These are phyloP conservation scores for Scaptomyza caliginosa DNA, from an alignment of 2,888 invertebrate genomes.

Conservation along the genomic window DNA sequence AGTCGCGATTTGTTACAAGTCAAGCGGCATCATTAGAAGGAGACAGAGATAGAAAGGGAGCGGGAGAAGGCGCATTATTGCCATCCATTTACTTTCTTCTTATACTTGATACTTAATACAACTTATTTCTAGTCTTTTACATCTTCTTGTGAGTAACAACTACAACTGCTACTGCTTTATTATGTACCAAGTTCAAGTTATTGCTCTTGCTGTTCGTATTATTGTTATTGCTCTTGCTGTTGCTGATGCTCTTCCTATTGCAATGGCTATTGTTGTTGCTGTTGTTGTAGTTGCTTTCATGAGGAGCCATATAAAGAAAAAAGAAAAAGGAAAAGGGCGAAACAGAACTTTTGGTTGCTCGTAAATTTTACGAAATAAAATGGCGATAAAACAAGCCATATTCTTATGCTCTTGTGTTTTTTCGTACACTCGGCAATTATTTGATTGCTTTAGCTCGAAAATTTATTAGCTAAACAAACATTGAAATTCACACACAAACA, in stretches of 20 bases:
- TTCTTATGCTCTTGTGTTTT: constrained; percentile 61
- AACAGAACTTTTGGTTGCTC: constrained; percentile 69
- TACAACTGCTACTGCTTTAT: constrained; percentile 48
- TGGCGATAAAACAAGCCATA: constrained; percentile 74
- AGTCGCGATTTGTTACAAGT: constrained; percentile 49
- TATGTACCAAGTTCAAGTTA: constrained; percentile 61
- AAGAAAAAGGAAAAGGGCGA: constrained; percentile 19
- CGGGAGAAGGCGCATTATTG: constrained; percentile 5
- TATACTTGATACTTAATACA: not conserved
- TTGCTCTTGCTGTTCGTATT: constrained; percentile 39
- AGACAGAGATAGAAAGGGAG: constrained; percentile 1
- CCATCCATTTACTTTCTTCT: constrained; percentile 48
- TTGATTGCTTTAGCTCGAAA: constrained; percentile 74
- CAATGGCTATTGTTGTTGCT: constrained; percentile 22
- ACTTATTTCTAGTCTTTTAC: not conserved
- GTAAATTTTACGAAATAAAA: constrained; percentile 77
- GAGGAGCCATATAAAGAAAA: constrained; percentile 46
- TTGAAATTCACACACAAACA: constrained; percentile 61
- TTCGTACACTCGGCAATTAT: constrained; percentile 76
- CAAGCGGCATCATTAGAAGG: constrained; percentile 51
- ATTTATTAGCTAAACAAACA: constrained; percentile 76
- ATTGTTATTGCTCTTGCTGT: constrained; percentile 18
- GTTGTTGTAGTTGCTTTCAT: constrained; percentile 34
- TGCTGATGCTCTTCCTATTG: constrained; percentile 4
- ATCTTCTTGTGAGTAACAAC: not conserved